Evolutionary conservation across 2,797 vertebrate species (phyloP).

Genomic region (Eutrigla gurnardus): DNA sequence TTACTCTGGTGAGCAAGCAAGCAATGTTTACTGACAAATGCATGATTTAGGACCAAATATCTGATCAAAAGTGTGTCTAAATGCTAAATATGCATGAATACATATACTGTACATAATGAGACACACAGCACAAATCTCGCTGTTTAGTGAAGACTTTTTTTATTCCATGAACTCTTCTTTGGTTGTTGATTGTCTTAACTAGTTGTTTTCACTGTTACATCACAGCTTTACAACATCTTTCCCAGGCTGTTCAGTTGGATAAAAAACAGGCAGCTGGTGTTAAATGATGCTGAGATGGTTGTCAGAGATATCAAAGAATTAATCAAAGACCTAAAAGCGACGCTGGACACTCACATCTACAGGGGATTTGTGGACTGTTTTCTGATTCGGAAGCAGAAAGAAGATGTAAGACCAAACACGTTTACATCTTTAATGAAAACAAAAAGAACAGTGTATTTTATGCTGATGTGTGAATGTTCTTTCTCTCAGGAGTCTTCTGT

Average conservation of each 20-base stretch:
- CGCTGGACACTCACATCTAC: slow-evolving; percentile 53
- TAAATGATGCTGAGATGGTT: not conserved
- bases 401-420: slow-evolving; percentile 46
- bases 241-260: too few species aligned
- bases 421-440: accelerated
- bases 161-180: not conserved
- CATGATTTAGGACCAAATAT: too few species aligned
- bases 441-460: not conserved
- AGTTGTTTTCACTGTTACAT: not conserved
- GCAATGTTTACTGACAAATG: too few species aligned
- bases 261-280: not conserved
- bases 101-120: not conserved
- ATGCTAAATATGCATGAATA: too few species aligned
- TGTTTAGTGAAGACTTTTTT: not conserved
- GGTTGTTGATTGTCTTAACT: not conserved
- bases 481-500: slow-evolving; percentile 46
- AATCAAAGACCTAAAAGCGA: slow-evolving; percentile 50
- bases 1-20: too few species aligned
- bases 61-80: too few species aligned
- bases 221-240: too few species aligned
- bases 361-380: slow-evolving; percentile 73
- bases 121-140: too few species aligned
- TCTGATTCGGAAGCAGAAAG: slow-evolving; percentile 59
- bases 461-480: not conserved
- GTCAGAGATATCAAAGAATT: slow-evolving; percentile 30